Base-by-base conservation (phyloP, 2,113 vertebrate species). In the Haemorhous mexicanus region DNA sequence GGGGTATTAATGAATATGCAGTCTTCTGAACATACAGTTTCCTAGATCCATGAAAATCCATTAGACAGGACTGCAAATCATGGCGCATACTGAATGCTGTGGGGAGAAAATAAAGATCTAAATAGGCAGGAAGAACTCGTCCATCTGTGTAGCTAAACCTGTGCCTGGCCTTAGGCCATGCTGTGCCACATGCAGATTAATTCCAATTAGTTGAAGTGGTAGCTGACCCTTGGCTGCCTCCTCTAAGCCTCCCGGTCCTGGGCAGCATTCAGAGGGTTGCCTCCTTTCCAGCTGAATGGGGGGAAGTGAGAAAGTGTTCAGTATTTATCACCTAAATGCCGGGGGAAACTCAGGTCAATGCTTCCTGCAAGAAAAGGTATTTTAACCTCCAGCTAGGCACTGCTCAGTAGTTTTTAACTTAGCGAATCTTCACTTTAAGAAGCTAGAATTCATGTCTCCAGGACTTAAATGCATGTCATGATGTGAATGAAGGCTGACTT, bases 151-250 rank as follows among this genome's bases (percentile, higher is more conserved):
- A 73, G 75, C 63, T 90, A 85, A 93, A 95, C 84, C 67, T 95
- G 55, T 16, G 43, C 7, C 81, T 88, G 95, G 91, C 91, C 79
- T 77, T 35, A 73, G 55, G 67, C 72, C 75, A 63, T 35, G 16
- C 75, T 86, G 87, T 93, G 75, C 78, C 68, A 81, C 87, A 50
- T 63, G 63, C 55, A 81, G 75, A 94, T 93, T 93, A 86, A 78
- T 83, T 91, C 84, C 82, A 94, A 85, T 93, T 88, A 93, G 82
- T n/a, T 94, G 92, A 83, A 91, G 74, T 53, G n/a, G 79, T 91
- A 80, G 84, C 72, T 95, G 95, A 94, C 90, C 91, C 77, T 91
- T 93, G 87, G 93, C 94, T 96, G 85, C 90, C 85, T 94, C 76
- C 58, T 87, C 43, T 87, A 58, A 94, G 89, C 62, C 64, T 94